Conservation (phyloP, 2,888 invertebrate genomes). For the Chalcis sispes region DNA sequence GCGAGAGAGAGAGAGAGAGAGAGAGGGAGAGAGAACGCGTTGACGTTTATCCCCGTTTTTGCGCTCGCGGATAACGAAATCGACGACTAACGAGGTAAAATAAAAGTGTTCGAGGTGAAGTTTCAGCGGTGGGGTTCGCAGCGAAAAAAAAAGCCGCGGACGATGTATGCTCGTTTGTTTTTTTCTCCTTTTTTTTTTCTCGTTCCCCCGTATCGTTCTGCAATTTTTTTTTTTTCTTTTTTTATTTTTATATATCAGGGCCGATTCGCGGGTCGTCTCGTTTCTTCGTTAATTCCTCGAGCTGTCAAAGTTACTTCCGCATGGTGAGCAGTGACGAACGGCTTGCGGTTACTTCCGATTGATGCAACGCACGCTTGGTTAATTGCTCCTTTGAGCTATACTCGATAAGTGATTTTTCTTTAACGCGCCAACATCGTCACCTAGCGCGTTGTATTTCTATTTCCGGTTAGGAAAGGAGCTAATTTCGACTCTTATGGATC, state of each 20-base stretch:
- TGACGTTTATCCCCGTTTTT: conserved; percentile 55
- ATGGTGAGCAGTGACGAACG: conserved; percentile 3
- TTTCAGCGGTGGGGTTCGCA: too few species aligned
- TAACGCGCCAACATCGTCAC: conserved; percentile 7
- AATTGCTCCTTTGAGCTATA: too few species aligned
- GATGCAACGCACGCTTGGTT: conserved; percentile 29
- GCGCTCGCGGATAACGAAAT: conserved; percentile 48
- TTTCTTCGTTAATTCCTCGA: conserved; percentile 14
- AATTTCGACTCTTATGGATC: conserved; percentile 33
- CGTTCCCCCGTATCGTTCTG: too few species aligned
- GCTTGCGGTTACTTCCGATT: too few species aligned
- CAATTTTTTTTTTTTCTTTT: too few species aligned
- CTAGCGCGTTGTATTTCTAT: too few species aligned
- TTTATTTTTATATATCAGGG: neutral
- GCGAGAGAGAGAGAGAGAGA: conserved; percentile 37
- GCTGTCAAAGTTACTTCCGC: conserved; percentile 28
- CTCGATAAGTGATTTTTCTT: conserved; percentile 31
- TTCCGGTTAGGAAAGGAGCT: too few species aligned
- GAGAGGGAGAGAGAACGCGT: conserved; percentile 28
- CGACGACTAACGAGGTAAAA: conserved; percentile 54
- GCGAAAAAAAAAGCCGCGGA: neutral
- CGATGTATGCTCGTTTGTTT: too few species aligned
- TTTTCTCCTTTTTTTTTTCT: too few species aligned
- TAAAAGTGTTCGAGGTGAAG: conserved; percentile 28
- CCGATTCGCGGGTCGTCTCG: neutral